Percentiles rank a stretch among this genome's conserved stretches.
phyloP scores from a whole-genome alignment of 2,888 invertebrate species.

The Thera britannica region DNA sequence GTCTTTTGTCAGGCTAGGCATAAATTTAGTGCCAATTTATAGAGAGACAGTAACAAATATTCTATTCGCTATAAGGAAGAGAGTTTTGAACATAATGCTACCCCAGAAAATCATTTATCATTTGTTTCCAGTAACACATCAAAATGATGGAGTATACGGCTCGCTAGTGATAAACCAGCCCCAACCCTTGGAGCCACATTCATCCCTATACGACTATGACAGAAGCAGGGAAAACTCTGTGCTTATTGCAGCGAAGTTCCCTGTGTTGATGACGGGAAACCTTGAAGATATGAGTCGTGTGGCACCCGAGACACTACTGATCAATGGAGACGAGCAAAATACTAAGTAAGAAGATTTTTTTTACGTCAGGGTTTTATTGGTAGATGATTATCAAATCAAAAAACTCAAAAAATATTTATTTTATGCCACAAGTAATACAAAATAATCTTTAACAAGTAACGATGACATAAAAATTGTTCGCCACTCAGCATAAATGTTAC shows the following conservation, averaged over 20 bases:
- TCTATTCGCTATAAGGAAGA: too few relatives aligned
- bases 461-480: too few relatives aligned
- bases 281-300: slow-evolving; percentile 64
- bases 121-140: slow-evolving; percentile 78
- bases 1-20: background rate
- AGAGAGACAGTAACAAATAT: too few relatives aligned
- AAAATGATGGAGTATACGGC: slow-evolving; percentile 86
- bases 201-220: slow-evolving; percentile 73
- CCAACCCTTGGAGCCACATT: slow-evolving; percentile 69
- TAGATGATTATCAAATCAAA: too few relatives aligned
- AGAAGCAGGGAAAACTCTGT: slow-evolving; percentile 75
- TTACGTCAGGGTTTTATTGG: too few relatives aligned
- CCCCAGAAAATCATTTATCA: background rate
- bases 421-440: too few relatives aligned
- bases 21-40: too few relatives aligned
- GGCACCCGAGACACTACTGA: slow-evolving; percentile 67
- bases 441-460: too few relatives aligned
- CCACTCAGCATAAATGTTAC: too few relatives aligned
- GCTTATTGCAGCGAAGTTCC: slow-evolving; percentile 79
- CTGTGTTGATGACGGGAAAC: slow-evolving; percentile 83
- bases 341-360: slow-evolving; percentile 61
- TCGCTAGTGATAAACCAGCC: slow-evolving; percentile 83
- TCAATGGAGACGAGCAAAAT: slow-evolving; percentile 63
- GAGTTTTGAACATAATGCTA: too few relatives aligned
- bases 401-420: too few relatives aligned